Evolutionary conservation across 2,888 invertebrate genomes (phyloP).

Genomic region (Zygaena filipendulae): DNA sequence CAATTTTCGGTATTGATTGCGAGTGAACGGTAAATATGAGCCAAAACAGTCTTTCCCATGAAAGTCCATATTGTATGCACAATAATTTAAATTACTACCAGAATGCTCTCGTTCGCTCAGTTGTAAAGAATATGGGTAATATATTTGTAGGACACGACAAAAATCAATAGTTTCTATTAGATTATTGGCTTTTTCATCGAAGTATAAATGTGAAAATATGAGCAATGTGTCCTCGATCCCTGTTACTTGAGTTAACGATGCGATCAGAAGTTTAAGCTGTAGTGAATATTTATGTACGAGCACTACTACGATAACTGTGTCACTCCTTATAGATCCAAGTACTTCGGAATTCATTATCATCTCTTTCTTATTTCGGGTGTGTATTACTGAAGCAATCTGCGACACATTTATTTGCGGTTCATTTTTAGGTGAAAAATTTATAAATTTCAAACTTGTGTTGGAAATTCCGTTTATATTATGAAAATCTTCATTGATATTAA

Average conservation of each 20-base stretch:
- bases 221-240: constrained; percentile 34
- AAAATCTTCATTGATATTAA: no score
- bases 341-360: constrained; percentile 24
- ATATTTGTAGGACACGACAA: constrained; percentile 36
- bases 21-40: constrained; percentile 25
- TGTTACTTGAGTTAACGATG: constrained; percentile 26
- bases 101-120: constrained; percentile 28
- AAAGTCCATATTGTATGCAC: constrained; percentile 21
- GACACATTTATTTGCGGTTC: no score
- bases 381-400: no score
- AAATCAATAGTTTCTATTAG: constrained; percentile 32
- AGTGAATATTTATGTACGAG: constrained; percentile 23
- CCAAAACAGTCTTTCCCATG: constrained; percentile 25
- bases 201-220: constrained; percentile 36
- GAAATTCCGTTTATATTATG: no score
- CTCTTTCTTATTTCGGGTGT: constrained; percentile 22
- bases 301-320: constrained; percentile 31
- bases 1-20: constrained; percentile 30
- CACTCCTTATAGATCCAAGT: constrained; percentile 23
- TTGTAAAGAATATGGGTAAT: constrained; percentile 36
- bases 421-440: no score
- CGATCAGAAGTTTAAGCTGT: constrained; percentile 27
- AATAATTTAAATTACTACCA: constrained; percentile 25
- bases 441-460: no score
- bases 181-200: constrained; percentile 26